Evolutionary conservation across 2,797 vertebrate genomes (phyloP).

Genomic region (Mormyrus hasselquistii): DNA sequence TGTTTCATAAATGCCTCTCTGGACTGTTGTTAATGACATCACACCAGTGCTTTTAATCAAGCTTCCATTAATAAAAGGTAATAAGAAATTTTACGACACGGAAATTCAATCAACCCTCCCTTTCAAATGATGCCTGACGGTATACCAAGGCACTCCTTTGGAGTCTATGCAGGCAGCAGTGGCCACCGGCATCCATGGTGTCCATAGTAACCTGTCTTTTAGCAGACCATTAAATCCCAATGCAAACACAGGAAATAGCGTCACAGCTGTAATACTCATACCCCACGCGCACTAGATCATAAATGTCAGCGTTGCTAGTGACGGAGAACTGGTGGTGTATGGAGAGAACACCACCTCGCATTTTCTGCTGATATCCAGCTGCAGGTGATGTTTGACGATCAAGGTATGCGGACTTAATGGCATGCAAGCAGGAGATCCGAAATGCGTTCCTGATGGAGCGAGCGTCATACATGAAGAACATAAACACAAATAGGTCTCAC

Average conservation of each 20-base stretch:
- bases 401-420: neutral
- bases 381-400: neutral
- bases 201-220: constrained; percentile 7
- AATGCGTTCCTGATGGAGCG: neutral
- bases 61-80: neutral
- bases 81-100: neutral
- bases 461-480: neutral
- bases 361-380: neutral
- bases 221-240: neutral
- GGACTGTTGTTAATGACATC: neutral
- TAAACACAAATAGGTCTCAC: neutral
- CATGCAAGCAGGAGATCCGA: neutral
- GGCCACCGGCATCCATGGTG: neutral
- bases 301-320: constrained; percentile 10
- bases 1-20: neutral
- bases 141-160: constrained; percentile 5
- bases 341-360: neutral
- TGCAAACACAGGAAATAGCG: constrained; percentile 1
- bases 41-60: neutral
- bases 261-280: neutral
- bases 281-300: neutral
- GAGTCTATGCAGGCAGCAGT: neutral
- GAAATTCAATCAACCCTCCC: neutral
- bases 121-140: neutral
- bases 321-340: neutral